Evolutionary conservation across 30 jellyfish, hydroid and myxozoan genomes (phyloP), one percentile per base, ranked within the genome.

Genomic region (Nemopilema nomurai): DNA sequence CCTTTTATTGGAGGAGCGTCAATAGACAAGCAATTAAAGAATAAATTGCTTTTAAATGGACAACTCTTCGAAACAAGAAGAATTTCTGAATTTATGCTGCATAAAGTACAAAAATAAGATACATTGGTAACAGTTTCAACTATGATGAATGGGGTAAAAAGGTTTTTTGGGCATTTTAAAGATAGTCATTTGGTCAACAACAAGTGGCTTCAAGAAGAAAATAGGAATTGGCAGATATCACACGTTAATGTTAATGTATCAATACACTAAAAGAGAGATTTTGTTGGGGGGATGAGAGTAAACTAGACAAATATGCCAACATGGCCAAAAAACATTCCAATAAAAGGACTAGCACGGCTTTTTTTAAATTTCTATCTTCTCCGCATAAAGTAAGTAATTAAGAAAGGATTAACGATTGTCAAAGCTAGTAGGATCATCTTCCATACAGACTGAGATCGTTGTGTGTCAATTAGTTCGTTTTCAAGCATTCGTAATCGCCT

Each of bases 401-500:
- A 74, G 69, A 87, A 24, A 20, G 96, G 96, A 24, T 87, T 87
- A 21, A 87, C 67, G 25, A 87, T 53, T n/a, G 90, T 87, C 28
- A 87, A 8, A 28, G 96, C 96, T 21, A 87, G 28, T 69, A 87
- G 51, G 33, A 87, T 71, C 19, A 87, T 41, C 62, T 77, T 87
- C 96, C 96, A 87, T 57, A 64, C 41, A 4, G 77, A 63, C 71
- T 87, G 90, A 32, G 77, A 49, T 31, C 85, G 33, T 52, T 77
- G 85, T 6, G 62, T 87, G 4, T 87, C 96, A 0, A 70, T 50
- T 0, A 87, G 90, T 87, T 87, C 96, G 32, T 77, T 87, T 57
- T 87, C 96, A 26, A 87, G 81, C 90, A 70, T 77, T 22, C 81
- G 29, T 23, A 87, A 82, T n/a, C 96, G 76, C 52, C 96, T 69